phyloP scores from a whole-genome alignment of 2,113 vertebrate species.

The Dendrocopos noguchii region DNA sequence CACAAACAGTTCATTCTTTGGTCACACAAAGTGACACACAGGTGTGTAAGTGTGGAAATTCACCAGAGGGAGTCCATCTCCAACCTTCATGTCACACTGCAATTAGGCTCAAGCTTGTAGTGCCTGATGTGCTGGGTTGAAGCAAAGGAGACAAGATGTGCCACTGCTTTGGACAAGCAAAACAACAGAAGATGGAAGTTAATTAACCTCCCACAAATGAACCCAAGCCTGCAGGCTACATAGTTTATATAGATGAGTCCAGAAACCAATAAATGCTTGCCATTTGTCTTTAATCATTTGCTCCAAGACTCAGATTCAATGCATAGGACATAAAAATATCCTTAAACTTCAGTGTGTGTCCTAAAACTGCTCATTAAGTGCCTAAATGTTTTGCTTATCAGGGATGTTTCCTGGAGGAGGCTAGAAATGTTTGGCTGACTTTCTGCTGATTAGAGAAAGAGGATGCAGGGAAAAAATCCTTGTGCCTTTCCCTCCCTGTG shows the following conservation, averaged over 20 bases:
- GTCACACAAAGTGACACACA: rapidly evolving
- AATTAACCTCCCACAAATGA: background rate
- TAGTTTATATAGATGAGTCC: background rate
- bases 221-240: constrained; percentile 5
- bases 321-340: background rate
- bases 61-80: background rate
- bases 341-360: background rate
- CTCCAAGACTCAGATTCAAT: background rate
- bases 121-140: background rate
- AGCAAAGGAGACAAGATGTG: background rate
- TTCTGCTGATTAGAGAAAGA: constrained; percentile 45
- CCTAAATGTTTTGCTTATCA: constrained; percentile 34
- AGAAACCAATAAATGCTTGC: constrained; percentile 3
- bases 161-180: background rate
- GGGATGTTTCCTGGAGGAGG: constrained; percentile 34
- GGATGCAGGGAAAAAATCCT: constrained; percentile 10
- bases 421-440: constrained; percentile 29
- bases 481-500: background rate
- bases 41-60: background rate
- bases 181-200: background rate
- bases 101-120: background rate
- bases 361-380: constrained; percentile 34
- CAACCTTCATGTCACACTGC: background rate
- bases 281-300: constrained; percentile 6
- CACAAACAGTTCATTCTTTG: background rate